Conservation (phyloP, 1,140 invertebrate genomes). For the Zaprionus lachaisei region DNA sequence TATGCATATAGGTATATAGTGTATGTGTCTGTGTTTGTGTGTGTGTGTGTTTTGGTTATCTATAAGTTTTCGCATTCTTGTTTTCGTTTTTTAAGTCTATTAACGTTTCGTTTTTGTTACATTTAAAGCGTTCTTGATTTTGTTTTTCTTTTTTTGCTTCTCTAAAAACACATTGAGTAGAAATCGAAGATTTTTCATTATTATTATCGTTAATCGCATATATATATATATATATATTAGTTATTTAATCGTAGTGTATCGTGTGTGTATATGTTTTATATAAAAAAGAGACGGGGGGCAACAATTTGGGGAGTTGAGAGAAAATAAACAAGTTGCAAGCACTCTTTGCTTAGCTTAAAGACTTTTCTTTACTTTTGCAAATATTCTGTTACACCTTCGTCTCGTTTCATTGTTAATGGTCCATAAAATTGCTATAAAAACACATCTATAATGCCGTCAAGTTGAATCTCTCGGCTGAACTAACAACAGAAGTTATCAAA, state of each 20-base stretch:
- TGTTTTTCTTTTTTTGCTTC: conserved; percentile 50
- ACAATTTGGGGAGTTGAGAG: not conserved
- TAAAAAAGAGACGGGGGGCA: conserved; percentile 26
- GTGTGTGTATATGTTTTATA: conserved; percentile 45
- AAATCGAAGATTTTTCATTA: conserved; percentile 61
- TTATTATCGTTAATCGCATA: conserved; percentile 28
- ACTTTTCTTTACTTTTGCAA: conserved; percentile 14
- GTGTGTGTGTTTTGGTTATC: conserved; percentile 26
- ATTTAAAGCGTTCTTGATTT: conserved; percentile 81
- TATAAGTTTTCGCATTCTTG: conserved; percentile 21
- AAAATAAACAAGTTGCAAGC: conserved; percentile 33
- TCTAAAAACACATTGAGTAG: conserved; percentile 73
- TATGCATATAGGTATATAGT: conserved; percentile 9
- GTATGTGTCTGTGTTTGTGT: conserved; percentile 25
- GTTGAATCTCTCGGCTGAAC: conserved; percentile 14
- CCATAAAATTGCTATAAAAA: conserved; percentile 77
- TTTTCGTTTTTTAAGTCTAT: conserved; percentile 68
- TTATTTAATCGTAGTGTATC: conserved; percentile 48
- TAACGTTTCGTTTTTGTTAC: conserved; percentile 83
- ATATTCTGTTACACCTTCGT: conserved; percentile 13
- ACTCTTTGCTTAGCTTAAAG: conserved; percentile 16
- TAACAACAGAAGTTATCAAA: conserved; percentile 20
- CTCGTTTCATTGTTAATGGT: conserved; percentile 53
- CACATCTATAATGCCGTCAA: conserved; percentile 32
- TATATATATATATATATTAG: conserved; percentile 30